phyloP scores from a whole-genome alignment of 2,888 invertebrate genomes.

The Drosophila quinaria region DNA sequence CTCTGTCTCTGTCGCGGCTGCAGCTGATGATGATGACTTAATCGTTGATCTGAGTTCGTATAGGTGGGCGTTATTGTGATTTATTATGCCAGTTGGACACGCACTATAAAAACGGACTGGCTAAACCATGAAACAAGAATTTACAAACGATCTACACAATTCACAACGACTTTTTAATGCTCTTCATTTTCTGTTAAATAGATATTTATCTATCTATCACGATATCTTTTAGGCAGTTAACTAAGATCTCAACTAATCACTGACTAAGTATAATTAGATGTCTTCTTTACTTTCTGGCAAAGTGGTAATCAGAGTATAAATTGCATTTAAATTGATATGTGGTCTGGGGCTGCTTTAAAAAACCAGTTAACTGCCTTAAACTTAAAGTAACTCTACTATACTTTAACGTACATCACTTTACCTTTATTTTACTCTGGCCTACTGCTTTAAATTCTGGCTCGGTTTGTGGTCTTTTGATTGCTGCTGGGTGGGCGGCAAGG shows the following conservation, averaged over 20 bases:
- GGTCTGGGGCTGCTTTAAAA: slow-evolving; percentile 29
- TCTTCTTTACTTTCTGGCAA: neutral
- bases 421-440: slow-evolving; percentile 25
- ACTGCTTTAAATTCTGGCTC: slow-evolving; percentile 56
- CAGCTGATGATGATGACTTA: slow-evolving; percentile 70
- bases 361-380: slow-evolving; percentile 47
- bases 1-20: slow-evolving; percentile 27
- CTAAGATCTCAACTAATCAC: too few relatives aligned
- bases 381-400: slow-evolving; percentile 11
- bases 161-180: slow-evolving; percentile 26
- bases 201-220: too few relatives aligned
- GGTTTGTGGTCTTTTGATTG: slow-evolving; percentile 49
- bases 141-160: slow-evolving; percentile 2
- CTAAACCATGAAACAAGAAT: slow-evolving; percentile 25
- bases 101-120: slow-evolving; percentile 63
- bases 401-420: slow-evolving; percentile 13
- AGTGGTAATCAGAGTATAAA: slow-evolving; percentile 10
- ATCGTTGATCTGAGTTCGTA: slow-evolving; percentile 65
- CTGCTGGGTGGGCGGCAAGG: slow-evolving; percentile 50
- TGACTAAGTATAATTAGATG: neutral
- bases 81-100: slow-evolving; percentile 71
- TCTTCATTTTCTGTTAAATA: neutral
- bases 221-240: too few relatives aligned
- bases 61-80: slow-evolving; percentile 71
- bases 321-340: slow-evolving; percentile 26